Base-by-base conservation (phyloP, 2,888 invertebrate species). In the Amblyjoppa proteus region DNA sequence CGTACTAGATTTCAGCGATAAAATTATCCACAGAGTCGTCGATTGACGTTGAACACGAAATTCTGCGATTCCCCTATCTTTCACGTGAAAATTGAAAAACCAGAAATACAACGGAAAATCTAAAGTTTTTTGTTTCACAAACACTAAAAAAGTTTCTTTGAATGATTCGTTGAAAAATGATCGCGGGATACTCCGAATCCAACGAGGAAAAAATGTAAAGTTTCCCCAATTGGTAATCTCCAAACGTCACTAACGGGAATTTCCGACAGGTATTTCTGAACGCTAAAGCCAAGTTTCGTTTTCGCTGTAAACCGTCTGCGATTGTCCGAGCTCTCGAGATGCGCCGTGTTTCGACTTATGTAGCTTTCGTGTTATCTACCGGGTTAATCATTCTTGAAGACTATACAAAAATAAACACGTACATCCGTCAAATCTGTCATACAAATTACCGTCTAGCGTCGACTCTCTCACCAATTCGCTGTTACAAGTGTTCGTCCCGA, bases 261-360 rank as follows among this genome's bases (percentile, higher is more conserved):
- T 77, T 11, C 77, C 51, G 16, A 16, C 25, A 20, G 56, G 28
- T 41, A 38, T 61, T 49, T n/a, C 28, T 11, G 34, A 68, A 53
- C 68, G 66, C 53, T 77, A 28, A 77, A 53, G 68, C 16, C 51
- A 28, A 38, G 38, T 77, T 34, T 51, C 25, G 0, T 20, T 77
- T 68, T 51, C n/a, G 34, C 53, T 38, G 51, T 38, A 31, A 76
- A 76, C 28, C 7, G 34, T 31, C 34, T 34, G 64, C 34, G 31
- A 34, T 34, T 34, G 34, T 64, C 34, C 16, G n/a, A 31, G 16
- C 31, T 6, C 6, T 64, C 34, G 34, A 64, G 5, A 64, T 31
- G 64, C 64, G 31, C n/a, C 34, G 16, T 31, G 16, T 5, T 34
- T 4, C 16, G 61, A 61, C 61, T 31, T 31, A 61, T 20, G 28